phyloP scores from a whole-genome alignment of 2,797 vertebrate species.

The Nasua narica region DNA sequence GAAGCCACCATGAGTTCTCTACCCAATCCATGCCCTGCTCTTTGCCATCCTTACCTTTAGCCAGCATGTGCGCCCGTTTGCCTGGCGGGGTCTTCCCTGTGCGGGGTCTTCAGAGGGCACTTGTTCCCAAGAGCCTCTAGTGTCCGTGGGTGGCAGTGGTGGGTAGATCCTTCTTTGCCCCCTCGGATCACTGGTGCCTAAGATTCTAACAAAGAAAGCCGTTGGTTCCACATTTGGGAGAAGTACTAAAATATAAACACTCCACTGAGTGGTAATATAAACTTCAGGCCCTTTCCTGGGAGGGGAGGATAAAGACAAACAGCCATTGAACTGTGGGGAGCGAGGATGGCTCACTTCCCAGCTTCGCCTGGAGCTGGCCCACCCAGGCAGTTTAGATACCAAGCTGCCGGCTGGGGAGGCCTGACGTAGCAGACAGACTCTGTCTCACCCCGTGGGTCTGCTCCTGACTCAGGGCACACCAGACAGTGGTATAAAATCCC shows the following conservation, averaged over 20 bases:
- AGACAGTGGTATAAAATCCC: neutral
- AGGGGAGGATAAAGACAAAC: neutral
- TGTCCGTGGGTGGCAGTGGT: no score
- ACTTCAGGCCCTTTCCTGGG: neutral
- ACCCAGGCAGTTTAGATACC: neutral
- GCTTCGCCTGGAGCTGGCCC: neutral
- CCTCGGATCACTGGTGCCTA: neutral
- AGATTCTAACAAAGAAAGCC: neutral
- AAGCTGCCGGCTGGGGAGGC: neutral
- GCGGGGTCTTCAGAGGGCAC: fast-evolving
- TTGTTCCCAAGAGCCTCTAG: no score
- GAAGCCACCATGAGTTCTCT: neutral
- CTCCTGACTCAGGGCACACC: neutral
- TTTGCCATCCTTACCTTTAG: neutral
- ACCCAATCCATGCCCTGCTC: neutral
- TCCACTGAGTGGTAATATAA: no score
- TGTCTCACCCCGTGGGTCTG: neutral
- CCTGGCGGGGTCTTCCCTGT: no score
- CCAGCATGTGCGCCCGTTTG: fast-evolving
- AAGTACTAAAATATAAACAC: neutral
- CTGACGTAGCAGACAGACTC: fast-evolving
- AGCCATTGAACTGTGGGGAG: neutral
- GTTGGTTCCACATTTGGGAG: neutral
- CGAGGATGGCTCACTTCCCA: neutral
- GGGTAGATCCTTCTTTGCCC: neutral